phyloP scores from a whole-genome alignment of 1,140 invertebrate genomes.

The Chionoecetes opilio region DNA sequence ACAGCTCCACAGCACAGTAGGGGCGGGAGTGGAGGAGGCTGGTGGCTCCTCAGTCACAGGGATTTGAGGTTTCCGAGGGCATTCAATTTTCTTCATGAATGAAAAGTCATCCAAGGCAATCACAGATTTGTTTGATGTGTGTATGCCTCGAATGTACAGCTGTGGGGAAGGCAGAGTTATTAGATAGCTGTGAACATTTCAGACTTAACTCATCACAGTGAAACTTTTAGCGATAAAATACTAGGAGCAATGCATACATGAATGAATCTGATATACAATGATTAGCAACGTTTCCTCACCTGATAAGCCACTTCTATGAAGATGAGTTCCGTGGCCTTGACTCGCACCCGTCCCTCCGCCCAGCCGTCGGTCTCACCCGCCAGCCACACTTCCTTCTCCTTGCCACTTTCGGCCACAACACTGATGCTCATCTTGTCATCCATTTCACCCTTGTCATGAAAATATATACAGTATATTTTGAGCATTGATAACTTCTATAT shows the following conservation, averaged over 20 bases:
- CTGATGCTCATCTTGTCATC: constrained; percentile 46
- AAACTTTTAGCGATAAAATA: too few relatives aligned
- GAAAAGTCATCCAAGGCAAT: constrained; percentile 45
- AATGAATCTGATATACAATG: too few relatives aligned
- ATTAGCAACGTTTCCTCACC: not conserved
- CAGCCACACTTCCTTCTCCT: constrained; percentile 37
- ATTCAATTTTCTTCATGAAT: constrained; percentile 35
- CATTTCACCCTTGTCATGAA: constrained; percentile 34
- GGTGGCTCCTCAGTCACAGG: not conserved
- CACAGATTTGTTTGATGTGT: not conserved
- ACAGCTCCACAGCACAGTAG: constrained; percentile 44
- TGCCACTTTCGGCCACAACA: constrained; percentile 35
- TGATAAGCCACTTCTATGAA: constrained; percentile 49
- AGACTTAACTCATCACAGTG: too few relatives aligned
- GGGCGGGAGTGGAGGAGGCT: not conserved
- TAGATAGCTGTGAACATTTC: too few relatives aligned
- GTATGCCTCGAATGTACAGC: constrained; percentile 45
- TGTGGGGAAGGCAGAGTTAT: not conserved
- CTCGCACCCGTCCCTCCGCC: constrained; percentile 38
- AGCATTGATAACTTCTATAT: too few relatives aligned
- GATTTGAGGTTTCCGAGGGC: not conserved
- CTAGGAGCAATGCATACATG: too few relatives aligned
- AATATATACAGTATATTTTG: not conserved
- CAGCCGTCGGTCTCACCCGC: not conserved
- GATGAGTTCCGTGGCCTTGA: constrained; percentile 39